These are phyloP conservation scores for Neopipo cinnamomea DNA, from an alignment of 2,113 vertebrate genomes.

Conservation along the genomic window DNA sequence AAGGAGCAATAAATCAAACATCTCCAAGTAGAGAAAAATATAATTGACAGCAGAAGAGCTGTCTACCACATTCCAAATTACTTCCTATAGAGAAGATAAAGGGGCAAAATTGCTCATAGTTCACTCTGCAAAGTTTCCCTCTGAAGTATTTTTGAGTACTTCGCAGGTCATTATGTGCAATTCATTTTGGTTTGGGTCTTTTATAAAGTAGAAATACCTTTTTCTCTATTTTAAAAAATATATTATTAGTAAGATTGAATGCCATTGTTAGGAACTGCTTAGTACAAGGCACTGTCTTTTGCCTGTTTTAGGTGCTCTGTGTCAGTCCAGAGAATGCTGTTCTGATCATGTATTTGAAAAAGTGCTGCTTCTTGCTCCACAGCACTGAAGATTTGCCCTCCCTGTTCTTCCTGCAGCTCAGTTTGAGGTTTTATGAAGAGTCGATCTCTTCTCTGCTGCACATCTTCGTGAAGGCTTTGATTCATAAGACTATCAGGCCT, in stretches of 20 bases:
- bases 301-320: not conserved
- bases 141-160: not conserved
- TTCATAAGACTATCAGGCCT: not conserved
- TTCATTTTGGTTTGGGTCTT: not conserved
- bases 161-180: not conserved
- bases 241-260: not conserved
- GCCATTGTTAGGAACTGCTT: not conserved
- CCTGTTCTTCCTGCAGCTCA: not conserved
- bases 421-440: not conserved
- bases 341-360: not conserved
- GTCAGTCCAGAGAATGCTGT: not conserved
- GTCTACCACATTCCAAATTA: not conserved
- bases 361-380: not conserved
- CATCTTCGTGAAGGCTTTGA: not conserved
- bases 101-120: not conserved
- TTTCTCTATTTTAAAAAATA: not conserved
- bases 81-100: not conserved
- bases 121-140: not conserved
- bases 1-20: not conserved
- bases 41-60: constrained; percentile 1
- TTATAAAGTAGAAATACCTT: not conserved
- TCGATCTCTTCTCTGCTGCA: not conserved
- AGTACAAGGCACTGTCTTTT: not conserved
- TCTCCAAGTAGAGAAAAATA: not conserved
- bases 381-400: not conserved